These are phyloP conservation scores for Callimico goeldii DNA, from an alignment of 2,797 vertebrate species.

Conservation along the genomic window DNA sequence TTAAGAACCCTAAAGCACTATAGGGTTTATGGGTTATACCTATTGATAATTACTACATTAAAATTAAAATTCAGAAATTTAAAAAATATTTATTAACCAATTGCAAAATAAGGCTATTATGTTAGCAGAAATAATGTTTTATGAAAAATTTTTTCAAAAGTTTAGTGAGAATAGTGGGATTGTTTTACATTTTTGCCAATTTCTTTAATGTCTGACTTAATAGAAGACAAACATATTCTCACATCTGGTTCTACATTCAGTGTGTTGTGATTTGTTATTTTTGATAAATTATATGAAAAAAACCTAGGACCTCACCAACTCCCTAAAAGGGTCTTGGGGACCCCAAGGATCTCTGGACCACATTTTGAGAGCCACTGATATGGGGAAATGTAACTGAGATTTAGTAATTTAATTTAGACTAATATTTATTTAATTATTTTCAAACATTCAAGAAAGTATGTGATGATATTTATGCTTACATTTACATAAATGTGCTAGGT, in stretches of 20 bases:
- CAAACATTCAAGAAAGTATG: slow-evolving; percentile 4
- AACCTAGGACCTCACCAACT: neutral
- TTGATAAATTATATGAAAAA: slow-evolving; percentile 38
- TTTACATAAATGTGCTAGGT: neutral
- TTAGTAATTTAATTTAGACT: slow-evolving; percentile 45
- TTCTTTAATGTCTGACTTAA: neutral
- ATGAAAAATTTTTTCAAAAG: slow-evolving; percentile 4
- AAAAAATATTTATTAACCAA: slow-evolving; percentile 20
- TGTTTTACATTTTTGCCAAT: slow-evolving; percentile 26
- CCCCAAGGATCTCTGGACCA: neutral
- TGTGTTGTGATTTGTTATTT: neutral
- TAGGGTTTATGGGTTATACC: neutral
- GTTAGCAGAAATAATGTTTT: slow-evolving; percentile 23
- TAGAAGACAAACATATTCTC: neutral
- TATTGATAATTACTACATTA: neutral
- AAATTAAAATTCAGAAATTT: slow-evolving; percentile 32
- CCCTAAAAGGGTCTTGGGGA: neutral
- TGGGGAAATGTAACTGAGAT: neutral
- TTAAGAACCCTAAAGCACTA: neutral
- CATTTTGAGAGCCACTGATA: neutral
- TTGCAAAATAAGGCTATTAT: neutral
- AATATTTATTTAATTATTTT: slow-evolving; percentile 39
- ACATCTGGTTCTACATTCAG: neutral
- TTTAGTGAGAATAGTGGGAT: slow-evolving; percentile 21
- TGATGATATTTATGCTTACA: slow-evolving; percentile 35